Evolutionary conservation across 2,888 invertebrate species (phyloP), one percentile per base, ranked within the genome.

Genomic region (Sesia bembeciformis): DNA sequence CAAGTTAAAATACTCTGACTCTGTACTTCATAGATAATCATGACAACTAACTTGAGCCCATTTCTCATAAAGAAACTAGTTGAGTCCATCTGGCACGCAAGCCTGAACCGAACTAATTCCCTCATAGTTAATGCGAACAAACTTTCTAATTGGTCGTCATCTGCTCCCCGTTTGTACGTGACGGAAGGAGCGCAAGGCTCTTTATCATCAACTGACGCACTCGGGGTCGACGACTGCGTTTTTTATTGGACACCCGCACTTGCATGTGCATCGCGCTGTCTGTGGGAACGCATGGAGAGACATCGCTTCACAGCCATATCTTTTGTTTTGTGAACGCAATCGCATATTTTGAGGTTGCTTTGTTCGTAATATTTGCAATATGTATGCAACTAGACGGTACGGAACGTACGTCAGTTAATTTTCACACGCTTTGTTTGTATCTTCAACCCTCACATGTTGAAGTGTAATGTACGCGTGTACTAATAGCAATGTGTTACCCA

Each of bases 131-230:
- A 85, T 82, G 70, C 75, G 76, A 64, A 78, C 76, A 79, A 87
- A 86, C 85, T 87, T 84, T 86, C 84, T 87, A 86, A 89, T 87
- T 86, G 86, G 70, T 76, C 80, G 76, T 84, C 87, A 88, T 86
- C 85, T 86, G 86, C 79, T 78, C 78, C 75, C 82, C 64, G 68
- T 63, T 65, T 57, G 64, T 68, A 69, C 70, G 70, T 72, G 69
- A 63, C 60, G 62, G 62, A 59, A 66, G 76, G 69, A 79, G 75
- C 67, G 64, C 60, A 59, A 68, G 72, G 69, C 63, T 73, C 78
- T 75, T 79, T 84, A 83, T 83, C 81, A 73, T 68, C 65, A 63
- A 59, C 65, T 86, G 87, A 87, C 86, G 88, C 86, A 86, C 76
- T 54, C 46, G 52, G 51, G 87, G 88, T 88, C 88, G 75, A 74